phyloP scores from a whole-genome alignment of 2,113 vertebrate genomes.

The Myanophis thanlyinensis region DNA sequence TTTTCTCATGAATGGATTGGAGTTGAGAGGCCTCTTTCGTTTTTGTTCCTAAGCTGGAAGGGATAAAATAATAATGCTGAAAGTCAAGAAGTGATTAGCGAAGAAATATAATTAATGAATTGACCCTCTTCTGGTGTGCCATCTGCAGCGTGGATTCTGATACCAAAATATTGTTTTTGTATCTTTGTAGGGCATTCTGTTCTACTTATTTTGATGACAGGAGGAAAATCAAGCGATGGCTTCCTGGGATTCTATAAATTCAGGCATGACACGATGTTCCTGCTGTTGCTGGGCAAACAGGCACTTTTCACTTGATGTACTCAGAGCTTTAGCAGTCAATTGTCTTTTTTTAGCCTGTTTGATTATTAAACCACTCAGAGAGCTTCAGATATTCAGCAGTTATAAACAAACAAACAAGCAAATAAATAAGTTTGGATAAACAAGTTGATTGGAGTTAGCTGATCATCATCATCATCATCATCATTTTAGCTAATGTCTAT shows the following conservation, averaged over 20 bases:
- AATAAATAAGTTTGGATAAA: neutral
- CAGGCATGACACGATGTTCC: neutral
- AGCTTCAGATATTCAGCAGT: neutral
- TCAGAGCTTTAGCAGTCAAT: neutral
- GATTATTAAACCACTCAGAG: neutral
- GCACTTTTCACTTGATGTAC: neutral
- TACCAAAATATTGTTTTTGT: constrained; percentile 53
- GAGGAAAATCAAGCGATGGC: neutral
- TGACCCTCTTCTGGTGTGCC: constrained; percentile 66
- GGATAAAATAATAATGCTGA: constrained; percentile 57
- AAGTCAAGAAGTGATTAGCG: constrained; percentile 60
- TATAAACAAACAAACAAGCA: neutral
- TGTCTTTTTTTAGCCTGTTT: neutral
- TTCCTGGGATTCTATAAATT: neutral
- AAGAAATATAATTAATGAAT: constrained; percentile 66
- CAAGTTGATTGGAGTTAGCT: neutral
- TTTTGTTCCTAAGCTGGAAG: constrained; percentile 56
- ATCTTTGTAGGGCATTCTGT: constrained; percentile 55
- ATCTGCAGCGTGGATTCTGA: constrained; percentile 62
- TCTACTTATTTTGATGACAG: constrained; percentile 1
- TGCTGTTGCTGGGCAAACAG: neutral
- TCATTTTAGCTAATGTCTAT: no score
- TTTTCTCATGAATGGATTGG: constrained; percentile 61
- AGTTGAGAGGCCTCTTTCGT: constrained; percentile 57
- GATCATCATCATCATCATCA: neutral